Base-by-base conservation (phyloP, 2,797 vertebrate genomes). In the Zenarchopterus dispar region DNA sequence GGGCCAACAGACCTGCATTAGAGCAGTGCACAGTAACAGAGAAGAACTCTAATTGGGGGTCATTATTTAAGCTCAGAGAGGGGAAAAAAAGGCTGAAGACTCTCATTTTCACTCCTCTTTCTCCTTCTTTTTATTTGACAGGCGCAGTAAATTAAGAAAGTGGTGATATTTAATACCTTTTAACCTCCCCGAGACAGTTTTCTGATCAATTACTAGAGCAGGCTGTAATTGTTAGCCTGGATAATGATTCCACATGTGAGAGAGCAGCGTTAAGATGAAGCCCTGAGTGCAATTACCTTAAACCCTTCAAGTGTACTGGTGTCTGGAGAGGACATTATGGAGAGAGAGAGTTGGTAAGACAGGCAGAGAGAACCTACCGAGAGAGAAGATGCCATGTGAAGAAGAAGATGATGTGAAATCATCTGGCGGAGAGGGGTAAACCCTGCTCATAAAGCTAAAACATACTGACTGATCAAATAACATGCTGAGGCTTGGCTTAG, bases 81-180 rank as follows among this genome's bases (percentile, higher is more conserved):
- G 68, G 59, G 13, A 4, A 39, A 39, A 81, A 86, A 84, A 85
- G 75, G 80, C 84, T 83, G 83, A 84, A 85, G 82, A 91, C 87
- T 91, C 87, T 89, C 86, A 89, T 91, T 90, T 91, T 88, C 83
- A 80, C 83, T 86, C 78, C 79, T 87, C 77, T 79, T 88, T 86
- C 51, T 68, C 81, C 82, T 82, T 79, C 79, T 84, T 85, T 88
- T 83, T 84, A 85, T 89, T 88, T 93, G 92, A 93, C 90, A 92
- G 89, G 79, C 62, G 66, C 89, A 90, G 90, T 92, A 92, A 93
- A 93, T 92, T 90, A 89, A 90, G 89, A 90, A 93, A 93, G 89
- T 91, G 86, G 89, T 88, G 88, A 92, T 91, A 92, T 93, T 92
- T 91, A 93, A 92, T 93, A 93, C 90, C 90, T 91, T 92, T 92